phyloP scores from a whole-genome alignment of 2,113 vertebrate genomes.

The Theristicus caerulescens region DNA sequence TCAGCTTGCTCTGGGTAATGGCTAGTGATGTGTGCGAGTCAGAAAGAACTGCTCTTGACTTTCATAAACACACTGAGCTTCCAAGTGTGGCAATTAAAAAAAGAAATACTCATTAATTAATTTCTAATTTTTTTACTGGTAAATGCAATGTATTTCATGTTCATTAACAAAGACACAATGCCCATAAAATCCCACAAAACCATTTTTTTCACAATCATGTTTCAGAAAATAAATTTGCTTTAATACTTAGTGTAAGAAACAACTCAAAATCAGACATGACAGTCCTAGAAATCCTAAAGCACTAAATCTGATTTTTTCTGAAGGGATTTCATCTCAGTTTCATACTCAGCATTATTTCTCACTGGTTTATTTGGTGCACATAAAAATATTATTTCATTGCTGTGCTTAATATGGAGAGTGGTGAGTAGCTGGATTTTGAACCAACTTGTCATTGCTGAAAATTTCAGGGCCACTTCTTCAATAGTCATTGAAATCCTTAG shows the following conservation, averaged over 20 bases:
- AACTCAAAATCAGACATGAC: background rate
- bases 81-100: background rate
- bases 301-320: background rate
- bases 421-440: background rate
- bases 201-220: background rate
- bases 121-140: background rate
- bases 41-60: background rate
- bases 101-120: background rate
- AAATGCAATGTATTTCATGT: background rate
- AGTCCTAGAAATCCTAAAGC: background rate
- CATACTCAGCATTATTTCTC: background rate
- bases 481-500: background rate
- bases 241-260: background rate
- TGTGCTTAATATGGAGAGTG: background rate
- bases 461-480: background rate
- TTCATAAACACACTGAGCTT: constrained; percentile 5
- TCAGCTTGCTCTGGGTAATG: background rate
- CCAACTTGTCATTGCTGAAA: background rate
- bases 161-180: background rate
- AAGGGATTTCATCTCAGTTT: background rate
- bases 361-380: background rate
- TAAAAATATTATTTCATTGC: background rate
- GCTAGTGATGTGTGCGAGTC: background rate
- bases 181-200: background rate
- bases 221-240: constrained; percentile 6